A percentile compares a stretch with the other conserved stretches of the same genome.
phyloP scores from a whole-genome alignment of 2,113 vertebrate species.

The Labrus mixtus region DNA sequence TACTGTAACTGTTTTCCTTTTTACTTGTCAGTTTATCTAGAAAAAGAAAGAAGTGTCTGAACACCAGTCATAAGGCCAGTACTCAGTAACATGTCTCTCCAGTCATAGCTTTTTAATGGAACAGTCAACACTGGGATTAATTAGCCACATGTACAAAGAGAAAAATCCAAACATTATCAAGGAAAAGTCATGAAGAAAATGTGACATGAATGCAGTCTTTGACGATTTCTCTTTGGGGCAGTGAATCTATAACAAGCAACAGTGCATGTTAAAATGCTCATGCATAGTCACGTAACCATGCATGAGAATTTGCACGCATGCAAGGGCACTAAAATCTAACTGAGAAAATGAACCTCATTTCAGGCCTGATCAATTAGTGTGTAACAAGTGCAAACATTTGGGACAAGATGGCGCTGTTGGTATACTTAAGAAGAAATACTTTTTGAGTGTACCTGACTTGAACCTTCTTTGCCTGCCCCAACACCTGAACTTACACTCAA shows the following conservation, averaged over 20 bases:
- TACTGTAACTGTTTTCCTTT: background rate
- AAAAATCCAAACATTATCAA: background rate
- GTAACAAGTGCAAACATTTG: constrained; percentile 61
- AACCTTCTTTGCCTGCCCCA: constrained; percentile 54
- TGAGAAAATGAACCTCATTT: background rate
- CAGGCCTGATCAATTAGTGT: constrained; percentile 44
- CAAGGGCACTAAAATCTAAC: constrained; percentile 8
- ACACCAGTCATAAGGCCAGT: constrained; percentile 21
- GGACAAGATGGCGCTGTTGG: constrained; percentile 50
- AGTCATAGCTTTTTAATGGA: background rate
- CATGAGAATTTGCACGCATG: constrained; percentile 11
- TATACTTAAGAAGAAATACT: constrained; percentile 20
- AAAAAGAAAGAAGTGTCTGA: constrained; percentile 36
- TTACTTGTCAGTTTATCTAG: constrained; percentile 18
- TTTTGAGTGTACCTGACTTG: constrained; percentile 38
- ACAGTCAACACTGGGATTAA: background rate
- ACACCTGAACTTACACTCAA: constrained; percentile 64
- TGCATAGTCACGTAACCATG: background rate
- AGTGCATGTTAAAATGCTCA: background rate
- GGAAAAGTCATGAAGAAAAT: background rate
- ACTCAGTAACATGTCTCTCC: background rate
- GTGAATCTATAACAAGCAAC: background rate
- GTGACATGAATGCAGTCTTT: constrained; percentile 12
- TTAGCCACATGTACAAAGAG: background rate
- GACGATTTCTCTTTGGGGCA: background rate